Evolutionary conservation across 2,888 invertebrate genomes (phyloP).

Genomic region (Palloptera scutellata): DNA sequence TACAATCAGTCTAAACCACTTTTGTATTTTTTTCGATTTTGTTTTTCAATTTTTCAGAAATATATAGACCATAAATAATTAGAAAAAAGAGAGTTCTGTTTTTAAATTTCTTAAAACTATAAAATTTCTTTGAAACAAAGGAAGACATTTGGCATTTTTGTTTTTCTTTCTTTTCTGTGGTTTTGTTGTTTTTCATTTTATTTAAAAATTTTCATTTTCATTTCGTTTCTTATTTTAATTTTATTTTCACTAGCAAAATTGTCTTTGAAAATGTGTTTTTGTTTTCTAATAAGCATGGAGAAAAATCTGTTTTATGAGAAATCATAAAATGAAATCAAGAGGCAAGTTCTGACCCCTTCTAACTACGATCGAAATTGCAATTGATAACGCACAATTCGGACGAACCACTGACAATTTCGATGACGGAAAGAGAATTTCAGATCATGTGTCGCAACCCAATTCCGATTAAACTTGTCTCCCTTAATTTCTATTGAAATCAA

Average conservation of each 20-base stretch:
- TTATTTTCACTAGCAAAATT: background rate
- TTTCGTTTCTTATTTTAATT: background rate
- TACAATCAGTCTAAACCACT: constrained; percentile 19
- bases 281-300: background rate
- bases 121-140: constrained; percentile 45
- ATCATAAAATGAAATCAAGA: no score
- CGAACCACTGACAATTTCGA: no score
- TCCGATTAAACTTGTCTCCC: no score
- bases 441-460: no score
- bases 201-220: background rate
- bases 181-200: constrained; percentile 7
- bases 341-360: no score
- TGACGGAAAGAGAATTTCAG: no score
- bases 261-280: background rate
- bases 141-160: constrained; percentile 59
- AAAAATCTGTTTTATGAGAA: no score
- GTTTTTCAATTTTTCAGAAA: constrained; percentile 1
- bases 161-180: constrained; percentile 40
- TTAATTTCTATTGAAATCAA: no score
- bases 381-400: no score
- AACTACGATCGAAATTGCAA: no score
- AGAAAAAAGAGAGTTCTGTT: constrained; percentile 19
- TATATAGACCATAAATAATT: background rate
- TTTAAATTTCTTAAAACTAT: constrained; percentile 31
- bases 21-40: background rate